phyloP scores from a whole-genome alignment of 1,140 invertebrate genomes.

The Micrasema longulum region DNA sequence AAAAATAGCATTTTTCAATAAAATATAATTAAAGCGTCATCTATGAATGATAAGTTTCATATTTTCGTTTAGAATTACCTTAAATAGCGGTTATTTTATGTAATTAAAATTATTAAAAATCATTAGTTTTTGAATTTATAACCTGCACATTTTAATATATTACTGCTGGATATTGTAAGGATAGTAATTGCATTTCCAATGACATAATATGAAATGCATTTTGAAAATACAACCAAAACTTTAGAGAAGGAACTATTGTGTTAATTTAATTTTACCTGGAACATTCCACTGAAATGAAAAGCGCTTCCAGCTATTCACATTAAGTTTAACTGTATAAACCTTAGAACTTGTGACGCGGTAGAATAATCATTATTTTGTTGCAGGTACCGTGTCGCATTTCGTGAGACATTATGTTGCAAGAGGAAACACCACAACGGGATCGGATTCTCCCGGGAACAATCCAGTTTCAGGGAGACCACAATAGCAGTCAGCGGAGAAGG shows the following conservation, averaged over 20 bases:
- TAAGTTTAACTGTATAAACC: constrained; percentile 1
- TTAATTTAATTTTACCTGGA: too few species aligned
- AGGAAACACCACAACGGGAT: constrained; percentile 60
- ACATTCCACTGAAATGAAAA: background rate
- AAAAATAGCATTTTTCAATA: too few species aligned
- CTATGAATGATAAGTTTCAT: too few species aligned
- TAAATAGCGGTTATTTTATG: too few species aligned
- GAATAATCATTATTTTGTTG: constrained; percentile 25
- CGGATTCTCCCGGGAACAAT: constrained; percentile 67
- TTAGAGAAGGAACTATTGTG: too few species aligned
- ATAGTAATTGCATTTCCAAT: too few species aligned
- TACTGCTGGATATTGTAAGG: too few species aligned
- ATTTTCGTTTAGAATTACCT: too few species aligned
- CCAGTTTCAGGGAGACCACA: constrained; percentile 70
- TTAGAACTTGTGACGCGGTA: background rate
- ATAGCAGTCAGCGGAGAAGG: constrained; percentile 63
- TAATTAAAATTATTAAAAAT: too few species aligned
- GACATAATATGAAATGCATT: background rate
- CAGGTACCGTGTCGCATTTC: constrained; percentile 85
- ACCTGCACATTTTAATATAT: too few species aligned
- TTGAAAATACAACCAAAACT: background rate
- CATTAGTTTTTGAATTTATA: too few species aligned
- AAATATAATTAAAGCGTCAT: too few species aligned
- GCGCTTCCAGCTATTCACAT: constrained; percentile 3
- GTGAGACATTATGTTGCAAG: constrained; percentile 74